phyloP scores from a whole-genome alignment of 2,113 vertebrate genomes.

The Stigmatopora argus region DNA sequence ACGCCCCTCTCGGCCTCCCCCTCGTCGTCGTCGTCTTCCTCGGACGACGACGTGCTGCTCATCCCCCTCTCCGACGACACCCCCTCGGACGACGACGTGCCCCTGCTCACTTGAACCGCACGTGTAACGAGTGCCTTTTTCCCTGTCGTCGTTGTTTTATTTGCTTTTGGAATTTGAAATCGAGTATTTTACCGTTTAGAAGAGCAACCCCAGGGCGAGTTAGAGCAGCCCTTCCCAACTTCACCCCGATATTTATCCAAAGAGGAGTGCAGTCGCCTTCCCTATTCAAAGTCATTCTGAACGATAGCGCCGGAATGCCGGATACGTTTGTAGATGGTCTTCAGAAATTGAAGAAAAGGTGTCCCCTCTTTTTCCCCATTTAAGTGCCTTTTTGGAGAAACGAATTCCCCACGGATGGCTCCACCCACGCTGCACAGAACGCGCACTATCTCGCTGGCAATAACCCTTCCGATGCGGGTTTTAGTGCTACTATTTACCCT shows the following conservation, averaged over 20 bases:
- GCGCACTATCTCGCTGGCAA: conserved; percentile 55
- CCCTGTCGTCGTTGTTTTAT: neutral
- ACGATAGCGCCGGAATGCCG: conserved; percentile 44
- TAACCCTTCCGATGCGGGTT: conserved; percentile 46
- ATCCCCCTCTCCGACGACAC: conserved; percentile 78
- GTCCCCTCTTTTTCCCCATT: conserved; percentile 30
- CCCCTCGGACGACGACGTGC: conserved; percentile 78
- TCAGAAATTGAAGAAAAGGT: conserved; percentile 12
- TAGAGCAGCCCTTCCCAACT: neutral
- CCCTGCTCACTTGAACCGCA: conserved; percentile 74
- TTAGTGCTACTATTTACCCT: conserved; percentile 24
- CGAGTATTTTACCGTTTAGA: conserved; percentile 44
- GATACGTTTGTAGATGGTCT: conserved; percentile 32
- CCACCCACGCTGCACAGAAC: conserved; percentile 7
- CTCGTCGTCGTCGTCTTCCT: conserved; percentile 56
- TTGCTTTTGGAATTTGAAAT: conserved; percentile 42
- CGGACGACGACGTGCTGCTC: conserved; percentile 82
- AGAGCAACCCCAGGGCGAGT: conserved; percentile 12
- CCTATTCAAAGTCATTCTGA: neutral
- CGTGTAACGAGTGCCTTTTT: conserved; percentile 68
- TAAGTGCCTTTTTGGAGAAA: conserved; percentile 70
- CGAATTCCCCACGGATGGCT: conserved; percentile 42
- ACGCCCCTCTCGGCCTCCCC: conserved; percentile 64
- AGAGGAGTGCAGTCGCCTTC: neutral
- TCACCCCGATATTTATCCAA: no score